Conservation (phyloP, 53 echinoderm and acorn worm species). For the Crossaster papposus region DNA sequence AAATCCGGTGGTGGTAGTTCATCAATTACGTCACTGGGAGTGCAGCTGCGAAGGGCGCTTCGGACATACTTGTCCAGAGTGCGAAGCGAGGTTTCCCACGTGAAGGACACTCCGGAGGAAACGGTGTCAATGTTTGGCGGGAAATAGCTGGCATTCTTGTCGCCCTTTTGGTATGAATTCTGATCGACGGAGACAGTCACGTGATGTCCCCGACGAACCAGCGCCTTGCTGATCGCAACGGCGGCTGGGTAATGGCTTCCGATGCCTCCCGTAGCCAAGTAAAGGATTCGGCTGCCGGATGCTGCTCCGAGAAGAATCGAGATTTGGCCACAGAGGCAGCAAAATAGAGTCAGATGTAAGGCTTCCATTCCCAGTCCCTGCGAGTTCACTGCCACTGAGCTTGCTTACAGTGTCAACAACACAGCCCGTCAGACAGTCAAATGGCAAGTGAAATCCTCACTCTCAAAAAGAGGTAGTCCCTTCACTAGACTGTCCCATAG, state of each 20-base stretch:
- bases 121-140: neutral
- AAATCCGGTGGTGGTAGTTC: neutral
- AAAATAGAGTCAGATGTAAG: neutral
- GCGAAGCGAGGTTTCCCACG: neutral
- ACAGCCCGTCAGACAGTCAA: too few relatives aligned
- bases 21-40: neutral
- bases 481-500: too few relatives aligned
- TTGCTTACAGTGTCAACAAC: too few relatives aligned
- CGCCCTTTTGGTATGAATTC: neutral
- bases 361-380: neutral
- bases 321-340: neutral
- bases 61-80: neutral
- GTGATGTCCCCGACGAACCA: neutral
- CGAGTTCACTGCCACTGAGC: too few relatives aligned
- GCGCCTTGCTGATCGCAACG: neutral
- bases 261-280: neutral
- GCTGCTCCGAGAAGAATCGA: neutral
- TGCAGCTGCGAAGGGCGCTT: neutral
- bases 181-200: neutral
- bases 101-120: neutral
- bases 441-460: too few relatives aligned
- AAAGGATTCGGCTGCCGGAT: neutral
- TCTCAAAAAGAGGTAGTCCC: too few relatives aligned
- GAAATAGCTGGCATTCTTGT: neutral
- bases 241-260: neutral